Percentiles rank a stretch among this genome's conserved stretches.
Evolutionary conservation across 1,140 invertebrate species (phyloP).

Genomic region (Orius insidiosus): DNA sequence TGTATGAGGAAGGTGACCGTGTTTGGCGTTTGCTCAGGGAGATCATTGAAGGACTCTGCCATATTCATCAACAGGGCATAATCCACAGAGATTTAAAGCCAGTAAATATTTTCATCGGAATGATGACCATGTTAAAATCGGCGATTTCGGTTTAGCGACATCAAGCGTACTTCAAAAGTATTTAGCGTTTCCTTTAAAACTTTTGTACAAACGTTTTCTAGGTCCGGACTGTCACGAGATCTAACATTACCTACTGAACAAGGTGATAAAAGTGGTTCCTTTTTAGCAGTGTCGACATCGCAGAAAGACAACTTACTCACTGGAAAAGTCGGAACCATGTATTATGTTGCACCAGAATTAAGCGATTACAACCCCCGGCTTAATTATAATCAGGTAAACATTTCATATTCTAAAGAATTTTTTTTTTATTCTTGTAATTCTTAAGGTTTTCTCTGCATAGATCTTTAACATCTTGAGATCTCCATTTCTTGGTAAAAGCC

Average conservation of each 20-base stretch:
- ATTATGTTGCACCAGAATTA: conserved; percentile 87
- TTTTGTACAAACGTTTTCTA: too few relatives aligned
- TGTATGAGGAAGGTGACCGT: conserved; percentile 59
- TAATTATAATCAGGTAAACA: conserved; percentile 46
- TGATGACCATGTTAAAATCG: conserved; percentile 93
- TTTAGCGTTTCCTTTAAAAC: too few relatives aligned
- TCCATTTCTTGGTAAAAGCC: background rate
- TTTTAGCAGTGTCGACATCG: background rate
- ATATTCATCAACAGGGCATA: conserved; percentile 91
- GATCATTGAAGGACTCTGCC: conserved; percentile 73
- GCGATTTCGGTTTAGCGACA: conserved; percentile 92
- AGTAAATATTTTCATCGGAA: conserved; percentile 91
- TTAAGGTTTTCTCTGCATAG: background rate
- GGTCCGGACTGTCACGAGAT: background rate
- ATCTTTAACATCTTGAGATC: background rate
- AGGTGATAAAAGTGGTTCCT: conserved; percentile 1
- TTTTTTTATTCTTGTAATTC: background rate
- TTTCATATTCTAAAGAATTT: background rate
- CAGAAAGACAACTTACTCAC: conserved; percentile 39
- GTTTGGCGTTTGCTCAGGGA: conserved; percentile 86
- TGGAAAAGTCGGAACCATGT: conserved; percentile 75
- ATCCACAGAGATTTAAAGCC: conserved; percentile 91
- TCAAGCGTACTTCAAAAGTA: conserved; percentile 37
- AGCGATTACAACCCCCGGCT: conserved; percentile 41
- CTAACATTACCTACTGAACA: background rate